Conservation (phyloP, 2,113 vertebrate genomes). For the Anser brachyrhynchus region DNA sequence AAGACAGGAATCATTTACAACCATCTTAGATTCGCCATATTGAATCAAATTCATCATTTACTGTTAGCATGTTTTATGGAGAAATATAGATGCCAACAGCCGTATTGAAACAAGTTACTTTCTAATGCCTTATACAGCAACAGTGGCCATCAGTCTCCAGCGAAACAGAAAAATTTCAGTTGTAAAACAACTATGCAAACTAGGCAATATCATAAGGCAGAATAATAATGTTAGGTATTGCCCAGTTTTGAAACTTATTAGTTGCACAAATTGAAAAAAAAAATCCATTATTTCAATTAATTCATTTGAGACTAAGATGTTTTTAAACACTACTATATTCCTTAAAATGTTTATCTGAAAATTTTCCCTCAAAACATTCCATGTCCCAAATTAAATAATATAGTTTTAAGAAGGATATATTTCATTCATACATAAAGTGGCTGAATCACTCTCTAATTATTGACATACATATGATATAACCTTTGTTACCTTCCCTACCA, state of each 20-base stretch:
- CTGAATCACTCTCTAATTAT: neutral
- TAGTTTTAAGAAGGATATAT: neutral
- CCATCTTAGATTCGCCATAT: neutral
- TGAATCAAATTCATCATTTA: neutral
- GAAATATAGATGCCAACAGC: neutral
- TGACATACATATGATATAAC: neutral
- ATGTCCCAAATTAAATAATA: neutral
- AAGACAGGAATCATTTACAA: neutral
- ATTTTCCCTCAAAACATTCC: neutral
- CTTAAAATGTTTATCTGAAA: neutral
- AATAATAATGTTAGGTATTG: neutral
- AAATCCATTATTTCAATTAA: neutral
- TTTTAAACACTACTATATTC: neutral
- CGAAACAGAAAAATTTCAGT: neutral
- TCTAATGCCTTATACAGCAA: neutral
- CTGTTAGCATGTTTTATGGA: neutral
- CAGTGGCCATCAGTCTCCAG: neutral
- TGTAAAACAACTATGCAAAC: neutral
- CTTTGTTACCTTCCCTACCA: neutral
- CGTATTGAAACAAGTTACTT: neutral
- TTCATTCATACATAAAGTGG: neutral
- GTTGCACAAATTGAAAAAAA: neutral
- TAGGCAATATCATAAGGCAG: neutral
- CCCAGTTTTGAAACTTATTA: neutral
- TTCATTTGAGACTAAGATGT: neutral